Evolutionary conservation across 2,888 invertebrate species (phyloP), one percentile per base, ranked within the genome.

Genomic region (Cerceris rybyensis): DNA sequence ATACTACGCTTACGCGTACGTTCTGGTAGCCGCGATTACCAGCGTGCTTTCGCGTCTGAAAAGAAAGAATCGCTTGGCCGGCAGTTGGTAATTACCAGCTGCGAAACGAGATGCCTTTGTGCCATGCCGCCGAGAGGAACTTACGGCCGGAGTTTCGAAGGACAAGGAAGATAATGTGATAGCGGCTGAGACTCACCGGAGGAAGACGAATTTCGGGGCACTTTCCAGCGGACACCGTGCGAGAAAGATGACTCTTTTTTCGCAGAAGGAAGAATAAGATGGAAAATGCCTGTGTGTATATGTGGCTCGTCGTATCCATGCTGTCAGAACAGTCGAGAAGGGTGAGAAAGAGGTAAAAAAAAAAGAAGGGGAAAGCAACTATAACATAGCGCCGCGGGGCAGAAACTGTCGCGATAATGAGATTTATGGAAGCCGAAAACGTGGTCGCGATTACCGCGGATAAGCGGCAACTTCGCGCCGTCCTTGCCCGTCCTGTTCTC

Each of bases 401-500:
- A 80, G 80, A 76, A 70, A 79, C 80, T 83, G 87, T 83, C 86
- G 84, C 78, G 86, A 86, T 87, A 87, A 87, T 86, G 87, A 86
- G 86, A 87, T 87, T 87, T 87, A 86, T 87, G 81, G 79, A 61
- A 66, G 66, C 81, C 80, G 72, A 85, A 87, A 87, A 84, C 87
- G 87, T 85, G 87, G 82, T 64, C 78, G 78, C 76, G 87, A 85
- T 86, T 83, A 78, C 70, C 72, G 60, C 67, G 85, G 86, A 86
- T 86, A 86, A 84, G 80, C 73, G 16, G 58, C 52, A 70, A 67
- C 55, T 16, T 46, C 63, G 61, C 50, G 61, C 60, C 60, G 54
- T 52, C 54, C 60, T 52, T 67, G 16, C 58, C n/a, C 70, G 13
- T 49, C 54, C 17, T 55, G 57, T 49, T 58, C 49, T 46, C 58